Percentiles rank a stretch among this genome's conserved stretches.
Conservation (phyloP, 2,797 vertebrate genomes). For the Menidia menidia region DNA sequence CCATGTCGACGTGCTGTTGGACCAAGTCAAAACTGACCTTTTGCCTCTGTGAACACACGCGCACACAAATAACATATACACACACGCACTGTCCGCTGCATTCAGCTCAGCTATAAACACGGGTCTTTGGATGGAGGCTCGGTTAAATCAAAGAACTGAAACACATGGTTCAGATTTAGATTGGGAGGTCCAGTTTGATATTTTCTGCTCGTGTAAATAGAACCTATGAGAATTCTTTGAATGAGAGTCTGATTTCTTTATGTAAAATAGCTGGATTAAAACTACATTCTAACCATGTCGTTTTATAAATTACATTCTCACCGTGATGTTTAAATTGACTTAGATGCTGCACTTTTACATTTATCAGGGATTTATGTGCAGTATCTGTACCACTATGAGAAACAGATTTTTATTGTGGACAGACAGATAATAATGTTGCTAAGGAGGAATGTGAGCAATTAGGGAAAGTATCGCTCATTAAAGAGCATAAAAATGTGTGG, state of each 20-base stretch:
- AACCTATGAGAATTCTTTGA: slow-evolving; percentile 2
- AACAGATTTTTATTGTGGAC: too few species aligned
- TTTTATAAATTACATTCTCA: neutral
- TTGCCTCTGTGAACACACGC: slow-evolving; percentile 47
- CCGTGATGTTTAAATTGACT: neutral
- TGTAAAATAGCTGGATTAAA: neutral
- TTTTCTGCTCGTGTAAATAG: slow-evolving; percentile 3
- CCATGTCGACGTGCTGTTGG: slow-evolving; percentile 70
- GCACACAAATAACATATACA: slow-evolving; percentile 11
- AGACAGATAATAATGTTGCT: too few species aligned
- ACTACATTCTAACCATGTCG: too few species aligned
- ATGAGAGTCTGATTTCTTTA: neutral
- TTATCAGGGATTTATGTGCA: too few species aligned
- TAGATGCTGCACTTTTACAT: neutral
- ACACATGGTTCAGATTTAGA: slow-evolving; percentile 24
- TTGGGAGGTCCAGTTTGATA: neutral
- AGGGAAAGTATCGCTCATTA: neutral
- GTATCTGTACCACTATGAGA: too few species aligned
- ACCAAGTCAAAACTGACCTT: slow-evolving; percentile 63
- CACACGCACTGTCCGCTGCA: slow-evolving; percentile 37
- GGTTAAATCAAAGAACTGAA: slow-evolving; percentile 25
- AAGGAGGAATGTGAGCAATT: neutral
- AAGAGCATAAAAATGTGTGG: neutral
- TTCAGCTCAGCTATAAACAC: slow-evolving; percentile 56
- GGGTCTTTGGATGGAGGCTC: slow-evolving; percentile 10